These are phyloP conservation scores for Sebastes elongatus DNA, from an alignment of 2,797 vertebrate genomes.

Conservation along the genomic window DNA sequence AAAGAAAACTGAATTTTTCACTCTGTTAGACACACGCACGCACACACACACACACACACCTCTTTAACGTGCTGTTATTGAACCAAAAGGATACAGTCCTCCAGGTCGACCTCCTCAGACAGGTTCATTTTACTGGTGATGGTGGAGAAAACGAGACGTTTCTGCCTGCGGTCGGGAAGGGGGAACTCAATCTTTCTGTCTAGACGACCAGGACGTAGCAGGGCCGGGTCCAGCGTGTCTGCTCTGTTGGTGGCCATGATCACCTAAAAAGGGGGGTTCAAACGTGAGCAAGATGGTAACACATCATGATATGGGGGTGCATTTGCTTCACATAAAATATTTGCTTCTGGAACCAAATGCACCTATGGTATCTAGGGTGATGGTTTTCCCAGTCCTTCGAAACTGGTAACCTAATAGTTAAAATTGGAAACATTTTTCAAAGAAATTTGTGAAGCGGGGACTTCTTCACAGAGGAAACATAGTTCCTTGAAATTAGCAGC, in stretches of 20 bases:
- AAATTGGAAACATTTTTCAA: background rate
- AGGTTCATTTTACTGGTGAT: slow-evolving; percentile 98
- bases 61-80: background rate
- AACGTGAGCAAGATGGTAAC: background rate
- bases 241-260: slow-evolving; percentile 98
- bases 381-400: background rate
- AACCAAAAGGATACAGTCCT: slow-evolving; percentile 91
- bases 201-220: slow-evolving; percentile 91
- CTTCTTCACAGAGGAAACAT: background rate
- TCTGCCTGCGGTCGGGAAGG: slow-evolving; percentile 92
- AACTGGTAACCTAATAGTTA: background rate
- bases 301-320: background rate
- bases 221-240: slow-evolving; percentile 92
- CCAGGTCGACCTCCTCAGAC: slow-evolving; percentile 94
- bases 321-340: background rate
- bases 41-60: background rate
- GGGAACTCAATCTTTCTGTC: slow-evolving; percentile 97
- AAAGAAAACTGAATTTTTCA: background rate
- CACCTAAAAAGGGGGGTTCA: slow-evolving; percentile 77
- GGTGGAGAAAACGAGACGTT: slow-evolving; percentile 93
- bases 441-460: background rate
- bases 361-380: background rate
- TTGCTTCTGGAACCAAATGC: background rate
- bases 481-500: background rate
- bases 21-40: background rate